These are phyloP conservation scores for Amblyopsis hoosieri DNA, from an alignment of 2,797 vertebrate genomes.

Conservation along the genomic window DNA sequence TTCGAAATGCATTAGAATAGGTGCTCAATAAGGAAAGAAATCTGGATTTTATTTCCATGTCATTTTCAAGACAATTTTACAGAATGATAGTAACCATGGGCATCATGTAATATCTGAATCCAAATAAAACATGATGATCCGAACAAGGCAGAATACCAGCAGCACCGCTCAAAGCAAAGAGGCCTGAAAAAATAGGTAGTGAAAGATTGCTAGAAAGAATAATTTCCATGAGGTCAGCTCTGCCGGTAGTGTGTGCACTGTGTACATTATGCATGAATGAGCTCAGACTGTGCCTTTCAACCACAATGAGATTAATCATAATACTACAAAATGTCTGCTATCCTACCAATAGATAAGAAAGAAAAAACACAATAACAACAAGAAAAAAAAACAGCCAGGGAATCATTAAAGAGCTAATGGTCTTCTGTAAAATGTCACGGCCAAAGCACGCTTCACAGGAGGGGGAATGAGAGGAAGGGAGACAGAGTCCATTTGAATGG, in stretches of 20 bases:
- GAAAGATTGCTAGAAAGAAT: conserved; percentile 18
- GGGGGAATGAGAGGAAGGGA: conserved; percentile 7
- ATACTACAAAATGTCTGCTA: conserved; percentile 58
- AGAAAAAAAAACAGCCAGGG: neutral
- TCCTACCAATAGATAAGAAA: conserved; percentile 44
- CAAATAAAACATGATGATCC: neutral
- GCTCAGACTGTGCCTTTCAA: conserved; percentile 43
- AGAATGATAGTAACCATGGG: neutral
- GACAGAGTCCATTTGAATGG: conserved; percentile 44
- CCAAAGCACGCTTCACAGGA: conserved; percentile 35
- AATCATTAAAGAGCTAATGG: conserved; percentile 65
- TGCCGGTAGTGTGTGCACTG: conserved; percentile 8
- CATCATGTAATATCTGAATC: neutral
- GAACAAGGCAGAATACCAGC: neutral
- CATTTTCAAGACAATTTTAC: conserved; percentile 3
- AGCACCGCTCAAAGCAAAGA: conserved; percentile 20
- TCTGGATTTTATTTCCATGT: neutral
- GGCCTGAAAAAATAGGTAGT: conserved; percentile 9
- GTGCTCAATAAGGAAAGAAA: conserved; percentile 7
- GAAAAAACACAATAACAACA: neutral
- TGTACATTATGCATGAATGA: conserved; percentile 8
- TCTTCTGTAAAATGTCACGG: conserved; percentile 65
- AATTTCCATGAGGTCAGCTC: conserved; percentile 1
- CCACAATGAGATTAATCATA: conserved; percentile 53
- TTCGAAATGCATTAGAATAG: conserved; percentile 14